Conservation (phyloP, 2,113 vertebrate genomes). For the Climacteris rufus region DNA sequence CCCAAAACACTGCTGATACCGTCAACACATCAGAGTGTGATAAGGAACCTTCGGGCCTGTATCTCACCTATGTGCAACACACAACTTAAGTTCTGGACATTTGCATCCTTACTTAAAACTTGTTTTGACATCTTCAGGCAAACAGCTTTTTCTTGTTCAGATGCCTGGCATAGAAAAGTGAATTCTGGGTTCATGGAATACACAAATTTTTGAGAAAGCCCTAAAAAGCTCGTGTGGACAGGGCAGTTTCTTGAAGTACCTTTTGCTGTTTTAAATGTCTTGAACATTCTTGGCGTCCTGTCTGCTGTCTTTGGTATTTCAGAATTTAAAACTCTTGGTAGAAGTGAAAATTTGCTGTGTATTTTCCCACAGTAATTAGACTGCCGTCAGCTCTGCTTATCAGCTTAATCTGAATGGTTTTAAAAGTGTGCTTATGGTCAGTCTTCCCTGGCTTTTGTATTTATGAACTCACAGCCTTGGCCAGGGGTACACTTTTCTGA, state of each 20-base stretch:
- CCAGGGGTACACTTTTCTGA: not conserved
- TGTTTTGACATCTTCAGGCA: slow-evolving; percentile 10
- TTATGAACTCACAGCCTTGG: not conserved
- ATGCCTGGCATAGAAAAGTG: not conserved
- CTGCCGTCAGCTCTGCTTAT: not conserved
- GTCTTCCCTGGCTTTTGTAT: not conserved
- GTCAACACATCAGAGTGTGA: not conserved
- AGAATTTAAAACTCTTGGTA: not conserved
- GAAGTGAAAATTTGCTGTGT: not conserved
- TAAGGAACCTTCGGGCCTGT: not conserved
- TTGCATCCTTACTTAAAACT: not conserved
- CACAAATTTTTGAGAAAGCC: not conserved
- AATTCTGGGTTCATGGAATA: not conserved
- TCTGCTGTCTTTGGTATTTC: not conserved
- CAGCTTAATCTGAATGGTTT: not conserved
- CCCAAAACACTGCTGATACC: not conserved
- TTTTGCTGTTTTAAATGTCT: not conserved
- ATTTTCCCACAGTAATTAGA: not conserved
- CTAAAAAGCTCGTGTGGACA: not conserved
- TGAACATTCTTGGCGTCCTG: not conserved
- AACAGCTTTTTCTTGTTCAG: not conserved
- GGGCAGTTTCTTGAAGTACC: not conserved
- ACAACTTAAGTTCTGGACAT: not conserved
- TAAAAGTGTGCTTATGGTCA: not conserved
- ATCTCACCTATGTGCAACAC: not conserved